Evolutionary conservation across 1,140 invertebrate genomes (phyloP), one percentile per base, ranked within the genome.

Genomic region (Centruroides vittatus): DNA sequence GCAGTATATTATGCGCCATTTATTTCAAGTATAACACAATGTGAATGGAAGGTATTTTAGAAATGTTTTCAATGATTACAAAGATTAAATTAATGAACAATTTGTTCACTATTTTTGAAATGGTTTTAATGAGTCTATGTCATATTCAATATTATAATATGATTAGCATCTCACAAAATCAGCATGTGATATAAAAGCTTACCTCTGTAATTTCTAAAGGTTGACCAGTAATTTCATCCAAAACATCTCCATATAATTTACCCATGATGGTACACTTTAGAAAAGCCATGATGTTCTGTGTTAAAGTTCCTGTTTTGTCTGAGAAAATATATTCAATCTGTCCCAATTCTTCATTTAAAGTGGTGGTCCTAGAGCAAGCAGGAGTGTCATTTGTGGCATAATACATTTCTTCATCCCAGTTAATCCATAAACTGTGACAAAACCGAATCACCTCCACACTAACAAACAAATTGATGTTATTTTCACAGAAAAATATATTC

Each of bases 241-340:
- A 79, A 35, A 93, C 75, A 73, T 98, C 94, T 13, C 96, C 96
- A 74, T 95, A 99, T 60, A 84, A 84, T 64, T 85, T 82, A 1
- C 93, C 94, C 60, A 84, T 86, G 62, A 99, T 95, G 52, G 93
- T 94, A 75, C 93, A 97, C 76, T 98, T 98, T 74, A 98, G 98
- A 74, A 99, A 99, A 35, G 93, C 95, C 96, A 99, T 99, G 65
- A 99, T 97, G 76, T 99, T 99, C 79, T 97, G 91, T 7, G 96
- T 99, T 51, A 99, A 77, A 3, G 96, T 99, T 64, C 96, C 96
- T 54, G 96, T 99, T 80, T 99, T 99, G 75, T 99, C 97, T n/a
- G 93, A 96, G 78, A 99, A 99, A 70, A 99, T 90, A 77, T 99
- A 99, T 73, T 99, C 92, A 69, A 99, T 97, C 78, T 98, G 95